phyloP scores from a whole-genome alignment of 1,140 invertebrate genomes.

The Pinna nobilis region DNA sequence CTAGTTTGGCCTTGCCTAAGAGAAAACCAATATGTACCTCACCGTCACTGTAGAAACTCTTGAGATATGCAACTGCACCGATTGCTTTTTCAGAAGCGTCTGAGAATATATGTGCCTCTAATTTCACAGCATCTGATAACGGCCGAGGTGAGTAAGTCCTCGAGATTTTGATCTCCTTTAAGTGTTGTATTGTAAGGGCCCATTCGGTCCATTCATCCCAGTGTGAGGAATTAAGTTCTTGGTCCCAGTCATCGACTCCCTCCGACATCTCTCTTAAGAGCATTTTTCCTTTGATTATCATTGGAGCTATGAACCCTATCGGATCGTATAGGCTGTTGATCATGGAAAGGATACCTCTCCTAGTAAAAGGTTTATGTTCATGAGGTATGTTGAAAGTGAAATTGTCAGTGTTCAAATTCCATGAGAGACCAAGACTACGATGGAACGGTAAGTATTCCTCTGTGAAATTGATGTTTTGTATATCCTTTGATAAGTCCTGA shows the following conservation, averaged over 20 bases:
- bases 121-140: neutral
- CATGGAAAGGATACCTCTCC: conserved; percentile 34
- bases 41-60: neutral
- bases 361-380: conserved; percentile 30
- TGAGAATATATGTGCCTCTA: conserved; percentile 31
- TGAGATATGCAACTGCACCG: conserved; percentile 12
- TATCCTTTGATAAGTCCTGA: conserved; percentile 19
- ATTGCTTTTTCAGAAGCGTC: conserved; percentile 43
- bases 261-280: conserved; percentile 46
- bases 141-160: conserved; percentile 1
- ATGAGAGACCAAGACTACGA: conserved; percentile 35
- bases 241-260: conserved; percentile 38
- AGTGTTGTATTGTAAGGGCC: neutral
- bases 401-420: conserved; percentile 27
- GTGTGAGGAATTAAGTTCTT: conserved; percentile 11
- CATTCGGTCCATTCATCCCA: conserved; percentile 18
- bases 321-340: conserved; percentile 51
- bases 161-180: conserved; percentile 26
- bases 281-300: conserved; percentile 36
- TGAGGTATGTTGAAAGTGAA: conserved; percentile 29
- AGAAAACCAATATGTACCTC: conserved; percentile 7
- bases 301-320: conserved; percentile 45
- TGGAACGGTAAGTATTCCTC: conserved; percentile 22
- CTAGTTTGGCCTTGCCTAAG: conserved; percentile 30
- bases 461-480: conserved; percentile 5